Evolutionary conservation across 1,140 invertebrate genomes (phyloP).

Genomic region (Telenomus remus): DNA sequence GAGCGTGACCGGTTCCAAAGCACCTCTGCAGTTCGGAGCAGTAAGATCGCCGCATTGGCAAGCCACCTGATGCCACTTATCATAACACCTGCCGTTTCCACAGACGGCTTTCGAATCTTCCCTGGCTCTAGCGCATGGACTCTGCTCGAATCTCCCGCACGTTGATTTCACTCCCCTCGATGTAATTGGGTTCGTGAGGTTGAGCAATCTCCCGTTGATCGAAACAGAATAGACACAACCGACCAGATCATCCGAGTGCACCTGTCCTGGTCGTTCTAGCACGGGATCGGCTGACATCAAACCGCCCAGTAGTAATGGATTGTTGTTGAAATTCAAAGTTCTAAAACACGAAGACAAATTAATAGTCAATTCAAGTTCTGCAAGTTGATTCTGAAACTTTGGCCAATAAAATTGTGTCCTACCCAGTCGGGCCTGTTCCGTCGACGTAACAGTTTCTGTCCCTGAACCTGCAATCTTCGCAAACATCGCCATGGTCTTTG

Average conservation of each 20-base stretch:
- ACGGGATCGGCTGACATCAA: conserved; percentile 88
- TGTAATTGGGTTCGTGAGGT: conserved; percentile 84
- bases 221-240: conserved; percentile 94
- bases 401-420: conserved; percentile 63
- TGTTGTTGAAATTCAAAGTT: conserved; percentile 93
- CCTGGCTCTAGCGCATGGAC: conserved; percentile 75
- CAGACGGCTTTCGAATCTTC: conserved; percentile 77
- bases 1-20: conserved; percentile 87
- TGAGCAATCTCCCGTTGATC: conserved; percentile 88
- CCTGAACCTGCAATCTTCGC: conserved; percentile 88
- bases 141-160: conserved; percentile 82
- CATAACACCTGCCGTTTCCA: conserved; percentile 84
- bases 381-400: too few species aligned
- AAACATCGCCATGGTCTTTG: conserved; percentile 88
- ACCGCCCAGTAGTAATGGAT: conserved; percentile 90
- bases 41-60: conserved; percentile 82
- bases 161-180: conserved; percentile 83
- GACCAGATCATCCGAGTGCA: conserved; percentile 92
- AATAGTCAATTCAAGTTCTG: not conserved
- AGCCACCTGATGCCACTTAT: conserved; percentile 85
- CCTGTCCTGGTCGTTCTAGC: conserved; percentile 89
- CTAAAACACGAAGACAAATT: conserved; percentile 75
- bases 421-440: conserved; percentile 90
- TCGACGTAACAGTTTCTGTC: conserved; percentile 88
- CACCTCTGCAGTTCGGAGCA: conserved; percentile 86